phyloP scores from a whole-genome alignment of 2,797 vertebrate genomes.

The Australoheros facetus region DNA sequence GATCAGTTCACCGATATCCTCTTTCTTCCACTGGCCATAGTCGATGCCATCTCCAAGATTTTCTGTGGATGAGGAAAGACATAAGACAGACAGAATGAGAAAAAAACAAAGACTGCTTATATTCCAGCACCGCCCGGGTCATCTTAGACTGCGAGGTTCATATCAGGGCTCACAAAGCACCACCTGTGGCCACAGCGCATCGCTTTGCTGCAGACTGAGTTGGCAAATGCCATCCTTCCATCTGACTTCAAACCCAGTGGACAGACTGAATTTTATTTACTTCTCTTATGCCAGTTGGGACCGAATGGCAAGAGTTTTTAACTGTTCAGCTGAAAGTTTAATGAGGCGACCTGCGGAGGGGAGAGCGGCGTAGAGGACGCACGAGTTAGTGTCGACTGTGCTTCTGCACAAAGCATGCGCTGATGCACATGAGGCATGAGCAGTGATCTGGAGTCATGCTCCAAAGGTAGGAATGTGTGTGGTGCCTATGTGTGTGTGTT shows the following conservation, averaged over 20 bases:
- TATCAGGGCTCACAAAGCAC: slow-evolving; percentile 34
- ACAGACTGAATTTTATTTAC: slow-evolving; percentile 60
- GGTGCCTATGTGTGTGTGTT: background rate
- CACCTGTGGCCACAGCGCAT: slow-evolving; percentile 47
- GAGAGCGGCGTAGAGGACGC: slow-evolving; percentile 36
- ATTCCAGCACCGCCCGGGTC: slow-evolving; percentile 10
- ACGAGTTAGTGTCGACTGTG: slow-evolving; percentile 30
- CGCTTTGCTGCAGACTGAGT: slow-evolving; percentile 26
- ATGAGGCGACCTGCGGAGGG: slow-evolving; percentile 61
- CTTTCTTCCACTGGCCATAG: slow-evolving; percentile 90
- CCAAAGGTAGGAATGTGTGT: slow-evolving; percentile 25
- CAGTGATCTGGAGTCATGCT: slow-evolving; percentile 49
- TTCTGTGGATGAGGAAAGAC: slow-evolving; percentile 69
- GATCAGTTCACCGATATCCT: slow-evolving; percentile 92
- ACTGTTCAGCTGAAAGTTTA: slow-evolving; percentile 62
- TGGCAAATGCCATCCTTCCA: slow-evolving; percentile 55
- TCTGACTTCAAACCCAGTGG: slow-evolving; percentile 63
- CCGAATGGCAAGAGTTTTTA: slow-evolving; percentile 51
- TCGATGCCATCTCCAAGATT: slow-evolving; percentile 90
- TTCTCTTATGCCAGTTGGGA: slow-evolving; percentile 45
- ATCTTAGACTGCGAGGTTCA: slow-evolving; percentile 5
- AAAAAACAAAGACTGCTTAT: background rate
- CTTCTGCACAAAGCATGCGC: slow-evolving; percentile 34
- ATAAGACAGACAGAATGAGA: slow-evolving; percentile 3
- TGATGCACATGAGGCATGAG: slow-evolving; percentile 43